Evolutionary conservation across 2,797 vertebrate genomes (phyloP), one percentile per base, ranked within the genome.

Genomic region (Poecilia velifera): DNA sequence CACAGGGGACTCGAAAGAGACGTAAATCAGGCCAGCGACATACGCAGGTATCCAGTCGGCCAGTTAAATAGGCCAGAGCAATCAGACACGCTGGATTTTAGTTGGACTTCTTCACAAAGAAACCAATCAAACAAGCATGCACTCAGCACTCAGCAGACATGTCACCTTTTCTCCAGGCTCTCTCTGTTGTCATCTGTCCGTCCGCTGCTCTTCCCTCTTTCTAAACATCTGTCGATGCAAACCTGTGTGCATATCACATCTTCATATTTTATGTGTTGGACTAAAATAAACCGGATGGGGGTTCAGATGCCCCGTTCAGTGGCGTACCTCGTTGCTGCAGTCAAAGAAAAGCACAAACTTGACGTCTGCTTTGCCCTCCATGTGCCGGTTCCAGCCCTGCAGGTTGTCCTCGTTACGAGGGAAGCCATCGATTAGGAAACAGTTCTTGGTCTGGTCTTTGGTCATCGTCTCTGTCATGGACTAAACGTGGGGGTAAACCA

Each of bases 271-370:
- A 9, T 53, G 55, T 34, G 36, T 25, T 46, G 0, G 36, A 68
- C 20, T 46, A 41, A 76, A 78, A 43, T 3, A 25, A 77, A 72
- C 31, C 3, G 3, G 2, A n/a, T 43, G 20, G 9, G 1, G n/a
- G 22, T 31, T 20, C 34, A 7, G 34, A 28, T 43, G 7, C 45
- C 55, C 31, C 45, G 71, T 70, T 86, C 76, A 57, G 39, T 6
- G 70, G 87, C 83, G 12, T 57, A 99, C 98, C 96, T 98, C 96
- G 82, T 97, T 97, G 92, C 96, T 84, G 86, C 98, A 99, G 91
- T 99, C 98, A 87, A 99, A 99, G 93, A 99, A 99, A 53, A 99
- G 96, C 91, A 99, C 97, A 88, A 99, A 99, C 90, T 97, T 97
- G 87, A 99, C 97, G 76, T 99, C 96, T 0, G 97, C 98, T 86